Conservation (phyloP, 2,888 invertebrate genomes). For the Galerucella nymphaeae region DNA sequence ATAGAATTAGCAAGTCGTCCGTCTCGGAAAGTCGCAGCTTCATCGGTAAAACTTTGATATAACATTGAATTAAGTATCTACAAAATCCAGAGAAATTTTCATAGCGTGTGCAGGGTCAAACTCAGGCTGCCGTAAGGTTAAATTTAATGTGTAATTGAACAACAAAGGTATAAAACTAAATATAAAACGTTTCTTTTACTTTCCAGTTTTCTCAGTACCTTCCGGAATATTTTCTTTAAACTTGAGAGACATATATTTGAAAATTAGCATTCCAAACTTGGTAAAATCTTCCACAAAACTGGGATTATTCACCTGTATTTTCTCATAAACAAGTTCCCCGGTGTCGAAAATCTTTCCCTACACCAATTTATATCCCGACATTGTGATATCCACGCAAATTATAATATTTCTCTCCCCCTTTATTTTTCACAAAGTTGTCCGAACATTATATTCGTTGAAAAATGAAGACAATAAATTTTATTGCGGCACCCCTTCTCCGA, state of each 20-base stretch:
- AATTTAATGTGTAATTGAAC: too few relatives aligned
- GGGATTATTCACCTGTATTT: slow-evolving; percentile 5
- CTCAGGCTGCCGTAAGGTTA: too few relatives aligned
- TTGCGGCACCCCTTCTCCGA: slow-evolving; percentile 22
- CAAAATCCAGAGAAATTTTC: neutral
- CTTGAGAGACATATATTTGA: too few relatives aligned
- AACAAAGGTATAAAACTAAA: too few relatives aligned
- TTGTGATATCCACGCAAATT: slow-evolving; percentile 30
- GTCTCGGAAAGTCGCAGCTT: neutral
- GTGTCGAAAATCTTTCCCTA: slow-evolving; percentile 27
- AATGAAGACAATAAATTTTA: slow-evolving; percentile 37
- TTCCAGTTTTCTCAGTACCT: too few relatives aligned
- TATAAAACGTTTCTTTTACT: too few relatives aligned
- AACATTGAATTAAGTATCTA: slow-evolving; percentile 7
- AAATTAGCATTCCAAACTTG: too few relatives aligned
- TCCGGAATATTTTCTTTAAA: too few relatives aligned
- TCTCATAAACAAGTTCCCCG: slow-evolving; percentile 5
- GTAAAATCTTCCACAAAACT: neutral
- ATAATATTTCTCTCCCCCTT: slow-evolving; percentile 29
- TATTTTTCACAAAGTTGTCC: slow-evolving; percentile 23
- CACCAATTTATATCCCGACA: slow-evolving; percentile 30
- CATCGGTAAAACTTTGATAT: slow-evolving; percentile 3
- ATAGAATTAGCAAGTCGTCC: slow-evolving; percentile 3
- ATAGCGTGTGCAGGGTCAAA: neutral
- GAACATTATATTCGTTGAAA: slow-evolving; percentile 33